Percentiles rank a stretch among this genome's conserved stretches.
Conservation (phyloP, 2,113 vertebrate species). For the Acanthochromis polyacanthus region DNA sequence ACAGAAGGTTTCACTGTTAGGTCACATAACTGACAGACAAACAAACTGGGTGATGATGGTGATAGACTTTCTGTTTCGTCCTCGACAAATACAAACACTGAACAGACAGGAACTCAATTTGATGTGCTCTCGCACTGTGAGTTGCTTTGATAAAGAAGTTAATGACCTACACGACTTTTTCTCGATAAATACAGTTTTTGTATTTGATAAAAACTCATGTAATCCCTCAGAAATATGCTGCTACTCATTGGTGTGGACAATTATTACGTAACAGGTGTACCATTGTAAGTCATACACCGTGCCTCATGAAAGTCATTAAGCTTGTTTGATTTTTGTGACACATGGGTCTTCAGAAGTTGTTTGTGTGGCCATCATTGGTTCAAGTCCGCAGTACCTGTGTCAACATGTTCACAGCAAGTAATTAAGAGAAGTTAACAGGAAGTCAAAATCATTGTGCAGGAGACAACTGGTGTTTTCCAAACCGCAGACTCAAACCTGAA, state of each 20-base stretch:
- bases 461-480: constrained; percentile 18
- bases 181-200: too few species aligned
- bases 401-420: constrained; percentile 38
- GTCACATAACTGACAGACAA: too few species aligned
- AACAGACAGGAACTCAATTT: too few species aligned
- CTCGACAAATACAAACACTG: too few species aligned
- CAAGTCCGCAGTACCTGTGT: constrained; percentile 15
- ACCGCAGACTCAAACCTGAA: constrained; percentile 17
- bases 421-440: constrained; percentile 49
- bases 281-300: not conserved
- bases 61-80: too few species aligned
- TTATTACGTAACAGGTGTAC: too few species aligned
- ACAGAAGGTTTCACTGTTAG: too few species aligned
- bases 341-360: constrained; percentile 7
- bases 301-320: constrained; percentile 7
- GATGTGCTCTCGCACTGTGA: too few species aligned
- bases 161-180: too few species aligned
- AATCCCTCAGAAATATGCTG: not conserved
- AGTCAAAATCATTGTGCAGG: constrained; percentile 16
- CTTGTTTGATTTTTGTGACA: not conserved
- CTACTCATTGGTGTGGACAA: not conserved
- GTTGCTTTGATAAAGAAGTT: too few species aligned
- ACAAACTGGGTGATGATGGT: too few species aligned
- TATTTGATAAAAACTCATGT: too few species aligned
- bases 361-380: constrained; percentile 10